phyloP scores from a whole-genome alignment of 1,140 invertebrate species.

The Drosophila kohkoa region DNA sequence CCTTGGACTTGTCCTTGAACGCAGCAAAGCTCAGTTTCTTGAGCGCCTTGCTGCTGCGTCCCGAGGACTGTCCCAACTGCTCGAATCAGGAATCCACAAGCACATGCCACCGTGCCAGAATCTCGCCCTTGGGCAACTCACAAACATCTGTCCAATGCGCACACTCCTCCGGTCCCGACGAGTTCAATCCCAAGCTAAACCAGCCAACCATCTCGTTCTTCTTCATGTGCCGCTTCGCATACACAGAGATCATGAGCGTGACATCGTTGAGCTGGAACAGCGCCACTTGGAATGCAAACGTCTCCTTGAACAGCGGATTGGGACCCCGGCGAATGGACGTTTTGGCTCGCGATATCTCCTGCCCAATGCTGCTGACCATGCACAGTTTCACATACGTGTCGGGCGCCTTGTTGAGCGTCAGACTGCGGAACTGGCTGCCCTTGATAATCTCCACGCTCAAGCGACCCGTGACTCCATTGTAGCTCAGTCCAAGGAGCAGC shows the following conservation, averaged over 20 bases:
- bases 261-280: constrained; percentile 98
- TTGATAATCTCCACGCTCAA: constrained; percentile 96
- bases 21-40: constrained; percentile 70
- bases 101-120: constrained; percentile 89
- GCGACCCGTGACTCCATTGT: constrained; percentile 96
- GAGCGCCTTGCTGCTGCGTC: constrained; percentile 71
- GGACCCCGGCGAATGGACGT: constrained; percentile 95
- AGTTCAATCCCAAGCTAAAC: constrained; percentile 96
- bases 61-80: constrained; percentile 80
- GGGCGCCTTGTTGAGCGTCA: constrained; percentile 91
- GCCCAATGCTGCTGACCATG: constrained; percentile 95
- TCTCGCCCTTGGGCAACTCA: constrained; percentile 85
- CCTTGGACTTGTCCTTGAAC: constrained; percentile 79
- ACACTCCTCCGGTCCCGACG: constrained; percentile 96
- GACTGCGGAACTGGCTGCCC: constrained; percentile 95
- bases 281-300: constrained; percentile 98
- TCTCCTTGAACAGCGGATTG: constrained; percentile 97
- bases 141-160: constrained; percentile 97
- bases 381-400: constrained; percentile 97
- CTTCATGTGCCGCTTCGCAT: constrained; percentile 95
- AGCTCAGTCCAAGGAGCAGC: constrained; percentile 94
- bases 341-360: constrained; percentile 96
- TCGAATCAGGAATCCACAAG: constrained; percentile 86
- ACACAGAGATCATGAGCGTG: constrained; percentile 96
- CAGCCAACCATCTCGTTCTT: constrained; percentile 98